A percentile compares a stretch with the other conserved stretches of the same genome.
These are phyloP conservation scores for Aradus depressus DNA, from an alignment of 2,888 invertebrate genomes.

Conservation along the genomic window DNA sequence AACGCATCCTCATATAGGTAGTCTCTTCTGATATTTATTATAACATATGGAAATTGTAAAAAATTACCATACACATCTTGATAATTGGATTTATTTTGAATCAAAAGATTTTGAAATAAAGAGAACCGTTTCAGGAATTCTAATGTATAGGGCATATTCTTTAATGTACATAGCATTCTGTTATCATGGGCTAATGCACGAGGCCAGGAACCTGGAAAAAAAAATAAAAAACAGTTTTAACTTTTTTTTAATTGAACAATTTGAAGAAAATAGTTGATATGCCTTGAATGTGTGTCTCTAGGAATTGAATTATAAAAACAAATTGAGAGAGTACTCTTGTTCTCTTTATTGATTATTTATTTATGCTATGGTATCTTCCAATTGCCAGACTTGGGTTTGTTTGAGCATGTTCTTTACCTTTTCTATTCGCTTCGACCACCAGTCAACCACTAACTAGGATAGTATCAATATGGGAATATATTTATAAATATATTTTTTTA, in stretches of 20 bases:
- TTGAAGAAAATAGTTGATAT: too few species aligned
- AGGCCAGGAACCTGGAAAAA: background rate
- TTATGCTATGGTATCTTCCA: too few species aligned
- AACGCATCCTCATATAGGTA: slow-evolving; percentile 98
- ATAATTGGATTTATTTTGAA: slow-evolving; percentile 54
- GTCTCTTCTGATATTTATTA: slow-evolving; percentile 68
- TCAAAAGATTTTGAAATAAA: slow-evolving; percentile 63
- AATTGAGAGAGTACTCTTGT: too few species aligned
- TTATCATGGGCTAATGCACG: slow-evolving; percentile 1
- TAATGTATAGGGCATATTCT: slow-evolving; percentile 76
- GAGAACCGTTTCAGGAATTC: slow-evolving; percentile 82
- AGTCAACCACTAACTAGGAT: too few species aligned
- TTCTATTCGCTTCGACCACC: too few species aligned
- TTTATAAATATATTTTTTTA: too few species aligned
- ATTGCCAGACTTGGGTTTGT: too few species aligned
- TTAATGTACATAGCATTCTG: background rate
- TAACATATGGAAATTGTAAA: slow-evolving; percentile 61
- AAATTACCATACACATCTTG: slow-evolving; percentile 66
- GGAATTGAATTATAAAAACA: too few species aligned
- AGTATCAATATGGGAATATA: too few species aligned
- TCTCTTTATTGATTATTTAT: too few species aligned
- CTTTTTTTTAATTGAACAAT: background rate
- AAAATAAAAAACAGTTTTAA: background rate
- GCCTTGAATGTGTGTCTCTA: too few species aligned
- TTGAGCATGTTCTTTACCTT: too few species aligned